phyloP scores from a whole-genome alignment of 2,888 invertebrate species.

The Eremobia ochroleuca region DNA sequence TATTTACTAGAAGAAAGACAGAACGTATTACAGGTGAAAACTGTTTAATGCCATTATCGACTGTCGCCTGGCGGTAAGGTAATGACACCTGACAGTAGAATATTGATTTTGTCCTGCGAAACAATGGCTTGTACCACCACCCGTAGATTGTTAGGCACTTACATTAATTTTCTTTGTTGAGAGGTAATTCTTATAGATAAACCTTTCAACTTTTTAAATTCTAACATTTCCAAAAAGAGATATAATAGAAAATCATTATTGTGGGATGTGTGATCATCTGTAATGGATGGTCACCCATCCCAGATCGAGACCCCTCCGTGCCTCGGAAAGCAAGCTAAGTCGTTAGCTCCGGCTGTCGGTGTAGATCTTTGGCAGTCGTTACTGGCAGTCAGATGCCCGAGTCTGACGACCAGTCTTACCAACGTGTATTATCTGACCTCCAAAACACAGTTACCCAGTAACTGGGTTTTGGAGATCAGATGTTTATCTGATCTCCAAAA shows the following conservation, averaged over 20 bases:
- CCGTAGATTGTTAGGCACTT: background rate
- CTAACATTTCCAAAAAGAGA: background rate
- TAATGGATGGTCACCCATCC: too few species aligned
- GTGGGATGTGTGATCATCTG: background rate
- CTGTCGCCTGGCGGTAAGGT: background rate
- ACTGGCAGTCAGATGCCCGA: background rate
- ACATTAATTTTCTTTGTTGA: background rate
- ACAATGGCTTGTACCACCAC: background rate
- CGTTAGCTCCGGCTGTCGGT: background rate
- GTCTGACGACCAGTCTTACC: background rate
- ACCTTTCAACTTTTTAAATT: background rate
- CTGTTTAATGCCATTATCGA: background rate
- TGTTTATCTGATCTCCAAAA: too few species aligned
- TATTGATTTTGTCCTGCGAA: constrained; percentile 41
- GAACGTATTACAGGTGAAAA: background rate
- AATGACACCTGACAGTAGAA: background rate
- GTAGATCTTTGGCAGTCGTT: background rate
- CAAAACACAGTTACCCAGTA: background rate
- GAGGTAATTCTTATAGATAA: background rate
- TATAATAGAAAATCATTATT: too few species aligned
- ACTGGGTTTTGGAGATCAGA: background rate
- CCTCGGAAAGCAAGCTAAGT: background rate
- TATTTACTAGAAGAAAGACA: background rate
- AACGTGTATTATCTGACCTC: background rate
- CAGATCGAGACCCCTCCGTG: too few species aligned